phyloP scores from a whole-genome alignment of 2,113 vertebrate species.

The Ranitomeya imitator region DNA sequence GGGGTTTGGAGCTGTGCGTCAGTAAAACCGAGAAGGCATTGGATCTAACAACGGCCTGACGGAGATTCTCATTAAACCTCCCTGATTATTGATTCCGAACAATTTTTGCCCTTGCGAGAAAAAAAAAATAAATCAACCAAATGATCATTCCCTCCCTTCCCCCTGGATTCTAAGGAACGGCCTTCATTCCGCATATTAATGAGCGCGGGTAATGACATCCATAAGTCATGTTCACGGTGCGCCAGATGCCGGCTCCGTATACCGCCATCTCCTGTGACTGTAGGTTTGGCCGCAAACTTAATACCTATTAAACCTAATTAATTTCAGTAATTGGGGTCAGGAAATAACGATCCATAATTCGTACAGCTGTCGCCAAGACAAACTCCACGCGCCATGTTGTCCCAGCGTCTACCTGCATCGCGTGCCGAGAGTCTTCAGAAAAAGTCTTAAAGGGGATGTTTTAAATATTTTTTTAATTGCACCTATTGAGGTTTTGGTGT shows the following conservation, averaged over 20 bases:
- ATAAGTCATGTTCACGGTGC: background rate
- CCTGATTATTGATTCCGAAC: background rate
- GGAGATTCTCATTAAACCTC: constrained; percentile 44
- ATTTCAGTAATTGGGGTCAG: constrained; percentile 17
- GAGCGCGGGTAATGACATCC: background rate
- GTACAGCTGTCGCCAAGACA: constrained; percentile 8
- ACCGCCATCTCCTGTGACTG: background rate
- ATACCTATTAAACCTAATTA: constrained; percentile 26
- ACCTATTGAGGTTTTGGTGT: background rate
- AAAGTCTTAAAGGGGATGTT: background rate
- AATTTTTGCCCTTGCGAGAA: background rate
- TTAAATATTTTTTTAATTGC: background rate
- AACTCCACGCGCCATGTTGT: background rate
- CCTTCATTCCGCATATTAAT: background rate
- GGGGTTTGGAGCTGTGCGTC: background rate
- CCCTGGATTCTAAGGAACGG: background rate
- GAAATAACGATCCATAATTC: constrained; percentile 20
- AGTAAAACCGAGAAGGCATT: background rate
- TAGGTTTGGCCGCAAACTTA: background rate
- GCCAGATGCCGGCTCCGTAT: constrained; percentile 13
- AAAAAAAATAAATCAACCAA: background rate
- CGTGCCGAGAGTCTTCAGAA: background rate
- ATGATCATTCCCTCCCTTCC: background rate
- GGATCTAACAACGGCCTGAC: background rate
- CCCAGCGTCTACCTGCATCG: background rate